Evolutionary conservation across 2,888 invertebrate genomes (phyloP), one percentile per base, ranked within the genome.

Genomic region (Dryadula phaetusa): DNA sequence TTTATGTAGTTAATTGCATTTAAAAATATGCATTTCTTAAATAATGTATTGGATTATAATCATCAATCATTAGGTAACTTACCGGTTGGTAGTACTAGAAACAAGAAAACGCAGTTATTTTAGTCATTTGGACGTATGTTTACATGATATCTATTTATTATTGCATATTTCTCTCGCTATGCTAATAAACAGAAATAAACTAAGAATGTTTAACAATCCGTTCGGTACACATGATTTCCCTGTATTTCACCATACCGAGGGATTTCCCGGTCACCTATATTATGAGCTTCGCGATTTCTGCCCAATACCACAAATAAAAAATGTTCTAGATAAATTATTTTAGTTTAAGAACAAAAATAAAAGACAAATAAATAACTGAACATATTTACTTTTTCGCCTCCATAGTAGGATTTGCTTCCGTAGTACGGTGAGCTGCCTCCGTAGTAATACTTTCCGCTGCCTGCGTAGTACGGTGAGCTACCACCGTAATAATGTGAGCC

Each of bases 11-110:
- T n/a, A n/a, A n/a, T n/a, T n/a, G n/a, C n/a, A n/a, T n/a, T n/a
- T n/a, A n/a, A n/a, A n/a, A n/a, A n/a, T n/a, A n/a, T n/a, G n/a
- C n/a, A n/a, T n/a, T n/a, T n/a, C n/a, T n/a, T n/a, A n/a, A n/a
- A n/a, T n/a, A n/a, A n/a, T n/a, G n/a, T n/a, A n/a, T n/a, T n/a
- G n/a, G n/a, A n/a, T n/a, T n/a, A n/a, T n/a, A n/a, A n/a, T n/a
- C n/a, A n/a, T n/a, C n/a, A n/a, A n/a, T n/a, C n/a, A 12, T 28
- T 8, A 28, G 0, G n/a, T 25, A 16, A 52, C 52, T 52, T 28
- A 52, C 52, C 52, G 52, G 52, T 2, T 10, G 52, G 10, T 32
- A 28, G 52, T 16, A 25, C 52, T 52, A 28, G 16, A 52, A 52
- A 10, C n/a, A 16, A 49, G 49, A 28, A 16, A 16, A 52, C 5